Evolutionary conservation across 2,888 invertebrate genomes (phyloP), one percentile per base, ranked within the genome.

Genomic region (Epiblema foenella): DNA sequence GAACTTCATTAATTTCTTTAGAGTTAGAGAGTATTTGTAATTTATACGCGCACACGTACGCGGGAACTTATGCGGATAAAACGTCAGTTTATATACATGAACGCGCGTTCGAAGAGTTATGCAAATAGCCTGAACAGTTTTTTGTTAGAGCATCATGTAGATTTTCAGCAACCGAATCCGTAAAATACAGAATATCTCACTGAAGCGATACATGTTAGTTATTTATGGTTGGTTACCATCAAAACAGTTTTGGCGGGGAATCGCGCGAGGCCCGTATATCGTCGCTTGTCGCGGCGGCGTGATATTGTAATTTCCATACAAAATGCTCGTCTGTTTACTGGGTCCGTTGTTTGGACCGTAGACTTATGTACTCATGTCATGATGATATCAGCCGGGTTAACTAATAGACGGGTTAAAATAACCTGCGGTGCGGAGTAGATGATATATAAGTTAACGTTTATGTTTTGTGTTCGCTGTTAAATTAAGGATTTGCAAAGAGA

Each of bases 291-390:
- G 52, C 51, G 58, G 29, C 37, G 33, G 58, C 20, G 59, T 70
- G 65, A 70, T 70, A 70, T 54, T 51, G 57, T 69, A 52, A 70
- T 70, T 59, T 70, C 58, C 69, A 70, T 70, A 59, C 69, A 65
- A 59, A 70, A 54, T 70, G 69, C 69, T 64, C 52, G 37, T 20
- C 69, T 59, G 59, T 69, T 69, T 64, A 58, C 63, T 51, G 49
- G 51, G n/a, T 39, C 17, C 24, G 59, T 42, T 39, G 52, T 54
- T 70, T 65, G 52, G 59, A 52, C 42, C 52, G 67, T 9, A 24
- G 2, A 29, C 5, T 0, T 57, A 62, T 17, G 60, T 46, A 69
- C 29, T 37, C 57, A 42, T 51, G 64, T 58, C 64, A 42, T 20
- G 24, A 17, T 64, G 39, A 10, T 51, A 58, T 69, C 46, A 52